Evolutionary conservation across 2,888 invertebrate genomes (phyloP).

Genomic region (Megaustenia siamemsis): DNA sequence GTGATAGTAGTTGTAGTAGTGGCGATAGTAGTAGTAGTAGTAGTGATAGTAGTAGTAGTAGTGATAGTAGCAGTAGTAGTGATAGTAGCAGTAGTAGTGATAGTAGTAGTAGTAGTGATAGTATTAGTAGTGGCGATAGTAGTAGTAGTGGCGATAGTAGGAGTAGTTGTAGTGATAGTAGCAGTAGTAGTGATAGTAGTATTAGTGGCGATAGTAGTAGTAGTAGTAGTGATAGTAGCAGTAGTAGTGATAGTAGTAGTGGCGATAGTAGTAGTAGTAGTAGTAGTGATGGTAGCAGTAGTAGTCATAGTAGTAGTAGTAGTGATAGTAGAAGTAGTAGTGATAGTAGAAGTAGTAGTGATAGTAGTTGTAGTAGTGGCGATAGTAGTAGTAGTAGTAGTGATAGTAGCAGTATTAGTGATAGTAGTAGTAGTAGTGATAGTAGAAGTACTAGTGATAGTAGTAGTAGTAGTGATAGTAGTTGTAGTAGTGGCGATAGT

Average conservation of each 20-base stretch:
- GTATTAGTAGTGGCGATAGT: conserved; percentile 13
- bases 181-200: background rate
- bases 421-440: background rate
- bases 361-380: background rate
- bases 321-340: background rate
- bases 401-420: background rate
- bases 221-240: background rate
- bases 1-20: conserved; percentile 42
- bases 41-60: conserved; percentile 42
- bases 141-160: background rate
- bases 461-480: conserved; percentile 44
- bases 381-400: conserved; percentile 11
- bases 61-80: conserved; percentile 45
- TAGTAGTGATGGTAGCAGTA: too few relatives aligned
- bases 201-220: background rate
- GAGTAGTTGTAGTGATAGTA: conserved; percentile 4
- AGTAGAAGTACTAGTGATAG: conserved; percentile 43
- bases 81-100: conserved; percentile 38
- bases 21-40: conserved; percentile 47
- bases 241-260: too few relatives aligned
- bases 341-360: background rate
- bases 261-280: too few relatives aligned
- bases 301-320: too few relatives aligned
- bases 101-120: conserved; percentile 42
- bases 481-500: conserved; percentile 47